Percentiles rank a stretch among this genome's conserved stretches.
These are phyloP conservation scores for Novumbra hubbsi DNA, from an alignment of 2,797 vertebrate genomes.

Conservation along the genomic window DNA sequence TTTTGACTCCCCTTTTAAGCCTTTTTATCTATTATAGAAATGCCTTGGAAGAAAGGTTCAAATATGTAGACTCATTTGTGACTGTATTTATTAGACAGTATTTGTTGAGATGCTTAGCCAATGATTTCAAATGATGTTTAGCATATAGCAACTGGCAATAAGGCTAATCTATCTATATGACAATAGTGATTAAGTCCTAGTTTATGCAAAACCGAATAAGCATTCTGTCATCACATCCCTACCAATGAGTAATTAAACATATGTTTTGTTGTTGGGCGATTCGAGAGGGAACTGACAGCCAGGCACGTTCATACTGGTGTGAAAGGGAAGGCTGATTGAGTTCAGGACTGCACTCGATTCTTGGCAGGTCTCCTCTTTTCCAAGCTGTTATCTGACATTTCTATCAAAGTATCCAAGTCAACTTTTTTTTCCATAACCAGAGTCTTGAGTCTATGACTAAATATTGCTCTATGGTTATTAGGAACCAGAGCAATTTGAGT, in stretches of 20 bases:
- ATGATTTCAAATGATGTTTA: background rate
- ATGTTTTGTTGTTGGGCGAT: background rate
- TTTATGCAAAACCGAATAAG: background rate
- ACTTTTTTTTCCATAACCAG: constrained; percentile 2
- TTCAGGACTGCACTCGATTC: background rate
- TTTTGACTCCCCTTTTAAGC: background rate
- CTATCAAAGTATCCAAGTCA: background rate
- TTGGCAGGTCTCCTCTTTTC: background rate
- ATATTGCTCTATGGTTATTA: background rate
- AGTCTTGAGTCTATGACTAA: too few relatives aligned
- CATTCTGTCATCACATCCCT: background rate
- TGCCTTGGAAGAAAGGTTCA: background rate
- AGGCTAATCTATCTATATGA: background rate
- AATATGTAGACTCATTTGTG: background rate
- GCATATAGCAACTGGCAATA: background rate
- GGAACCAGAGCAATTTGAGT: constrained; percentile 5
- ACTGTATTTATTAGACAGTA: background rate
- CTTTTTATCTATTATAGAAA: background rate
- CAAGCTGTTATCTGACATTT: background rate
- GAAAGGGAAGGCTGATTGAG: background rate
- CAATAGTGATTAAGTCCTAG: background rate
- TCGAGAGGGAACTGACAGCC: background rate
- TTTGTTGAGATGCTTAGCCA: background rate
- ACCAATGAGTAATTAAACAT: background rate
- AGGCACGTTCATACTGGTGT: background rate